Percentiles rank a stretch among this genome's conserved stretches.
These are phyloP conservation scores for Corbicula japonica DNA, from an alignment of 2,888 invertebrate species.

Conservation along the genomic window DNA sequence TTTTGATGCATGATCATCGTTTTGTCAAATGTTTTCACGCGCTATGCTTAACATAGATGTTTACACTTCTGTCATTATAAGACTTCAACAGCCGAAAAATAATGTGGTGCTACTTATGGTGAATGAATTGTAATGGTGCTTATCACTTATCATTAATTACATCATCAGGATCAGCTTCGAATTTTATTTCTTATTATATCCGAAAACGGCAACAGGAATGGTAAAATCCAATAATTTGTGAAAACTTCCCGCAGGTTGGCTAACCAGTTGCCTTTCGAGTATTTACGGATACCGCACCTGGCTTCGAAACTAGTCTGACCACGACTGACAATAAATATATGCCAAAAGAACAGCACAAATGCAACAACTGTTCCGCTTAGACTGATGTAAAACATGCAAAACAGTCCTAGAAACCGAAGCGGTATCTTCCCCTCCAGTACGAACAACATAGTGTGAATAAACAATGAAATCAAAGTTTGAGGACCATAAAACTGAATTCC, in stretches of 20 bases:
- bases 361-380: slow-evolving; percentile 52
- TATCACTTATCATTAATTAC: too few species aligned
- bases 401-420: slow-evolving; percentile 26
- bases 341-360: slow-evolving; percentile 61
- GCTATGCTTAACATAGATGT: too few species aligned
- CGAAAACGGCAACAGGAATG: slow-evolving; percentile 37
- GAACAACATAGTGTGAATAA: slow-evolving; percentile 31
- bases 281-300: slow-evolving; percentile 35
- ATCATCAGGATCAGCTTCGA: too few species aligned
- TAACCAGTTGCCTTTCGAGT: slow-evolving; percentile 29
- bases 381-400: slow-evolving; percentile 56
- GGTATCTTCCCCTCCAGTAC: slow-evolving; percentile 43
- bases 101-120: too few species aligned
- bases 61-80: too few species aligned
- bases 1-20: too few species aligned
- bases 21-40: too few species aligned
- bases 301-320: slow-evolving; percentile 61
- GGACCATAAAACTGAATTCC: slow-evolving; percentile 55
- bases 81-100: too few species aligned
- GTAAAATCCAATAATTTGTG: slow-evolving; percentile 5
- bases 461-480: slow-evolving; percentile 55
- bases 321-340: slow-evolving; percentile 38
- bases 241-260: slow-evolving; percentile 52
- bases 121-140: too few species aligned
- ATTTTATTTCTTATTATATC: too few species aligned